Evolutionary conservation across 2,888 invertebrate species (phyloP), one percentile per base, ranked within the genome.

Genomic region (Caenorhabditis auriculariae): DNA sequence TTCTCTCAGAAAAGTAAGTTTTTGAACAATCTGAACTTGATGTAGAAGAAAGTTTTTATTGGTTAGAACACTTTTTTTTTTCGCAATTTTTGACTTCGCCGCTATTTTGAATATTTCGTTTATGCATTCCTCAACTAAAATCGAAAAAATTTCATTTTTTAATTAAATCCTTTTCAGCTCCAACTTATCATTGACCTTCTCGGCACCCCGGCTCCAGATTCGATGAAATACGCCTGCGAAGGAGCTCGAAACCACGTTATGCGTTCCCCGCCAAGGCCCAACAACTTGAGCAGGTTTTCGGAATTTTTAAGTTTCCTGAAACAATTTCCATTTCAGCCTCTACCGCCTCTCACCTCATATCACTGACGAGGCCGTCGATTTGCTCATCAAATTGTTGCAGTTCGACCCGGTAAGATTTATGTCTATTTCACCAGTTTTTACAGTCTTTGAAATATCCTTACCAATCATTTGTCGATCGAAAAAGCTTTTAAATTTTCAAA

Each of bases 141-240:
- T 41, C 41, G 9, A 41, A 17, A 41, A 12, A 12, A 17, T n/a
- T 9, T 21, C 12, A 9, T 7, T 15, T 41, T 41, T n/a, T n/a
- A n/a, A n/a, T n/a, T n/a, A n/a, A n/a, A n/a, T n/a, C n/a, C 19
- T 21, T 68, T 79, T 54, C 87, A 93, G 89, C 85, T 98, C 87
- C 96, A 98, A 85, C 85, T 95, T 81, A 98, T 98, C 82, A 94
- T 95, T 51, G 95, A 96, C 84, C 86, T 98, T 73, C 86, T 98
- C 78, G 98, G 98, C 73, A 95, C 96, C 51, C 98, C 98, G 38
- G 88, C 90, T 12, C 85, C 90, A 80, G 92, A 93, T 81, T 96
- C 96, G 84, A 95, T 98, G 93, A 88, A 90, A 79, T 90, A 92
- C 83, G 95, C 95, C 47, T 98, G 96, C 84, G 93, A 94, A 75